phyloP scores from a whole-genome alignment of 2,113 vertebrate species.

The Chloropsis cyanopogon region DNA sequence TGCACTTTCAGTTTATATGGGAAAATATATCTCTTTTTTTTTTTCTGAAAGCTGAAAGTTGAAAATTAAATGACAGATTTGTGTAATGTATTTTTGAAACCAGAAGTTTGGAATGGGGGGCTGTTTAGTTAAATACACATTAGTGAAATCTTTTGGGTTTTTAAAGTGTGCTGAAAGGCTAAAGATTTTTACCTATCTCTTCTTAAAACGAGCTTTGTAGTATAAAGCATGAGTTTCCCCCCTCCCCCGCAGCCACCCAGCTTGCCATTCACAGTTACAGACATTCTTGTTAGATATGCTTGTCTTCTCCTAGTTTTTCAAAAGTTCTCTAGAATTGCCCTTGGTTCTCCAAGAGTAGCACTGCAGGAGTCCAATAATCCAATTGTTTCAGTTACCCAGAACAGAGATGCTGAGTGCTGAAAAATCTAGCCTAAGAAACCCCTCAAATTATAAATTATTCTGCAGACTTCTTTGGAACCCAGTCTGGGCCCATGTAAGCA shows the following conservation, averaged over 20 bases:
- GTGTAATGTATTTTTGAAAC: neutral
- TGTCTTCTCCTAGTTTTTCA: neutral
- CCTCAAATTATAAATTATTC: neutral
- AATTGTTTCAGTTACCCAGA: neutral
- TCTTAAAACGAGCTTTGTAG: neutral
- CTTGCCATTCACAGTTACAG: neutral
- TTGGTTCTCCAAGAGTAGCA: neutral
- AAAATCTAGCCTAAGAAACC: neutral
- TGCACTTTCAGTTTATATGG: neutral
- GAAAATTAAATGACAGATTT: neutral
- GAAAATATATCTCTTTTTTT: neutral
- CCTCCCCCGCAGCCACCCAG: accelerated
- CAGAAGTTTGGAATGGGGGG: neutral
- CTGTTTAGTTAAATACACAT: neutral
- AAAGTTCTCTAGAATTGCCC: neutral
- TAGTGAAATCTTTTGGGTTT: neutral
- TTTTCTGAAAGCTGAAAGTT: neutral
- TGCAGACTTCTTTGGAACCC: neutral
- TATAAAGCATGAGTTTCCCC: neutral
- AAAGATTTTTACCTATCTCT: neutral
- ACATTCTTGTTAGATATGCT: neutral
- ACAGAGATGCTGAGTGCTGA: neutral
- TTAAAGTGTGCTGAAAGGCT: neutral
- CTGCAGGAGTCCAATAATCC: neutral
- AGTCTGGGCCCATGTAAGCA: neutral